A percentile compares a stretch with the other conserved stretches of the same genome.
These are phyloP conservation scores for Smittia aterrima DNA, from an alignment of 2,888 invertebrate genomes.

Conservation along the genomic window DNA sequence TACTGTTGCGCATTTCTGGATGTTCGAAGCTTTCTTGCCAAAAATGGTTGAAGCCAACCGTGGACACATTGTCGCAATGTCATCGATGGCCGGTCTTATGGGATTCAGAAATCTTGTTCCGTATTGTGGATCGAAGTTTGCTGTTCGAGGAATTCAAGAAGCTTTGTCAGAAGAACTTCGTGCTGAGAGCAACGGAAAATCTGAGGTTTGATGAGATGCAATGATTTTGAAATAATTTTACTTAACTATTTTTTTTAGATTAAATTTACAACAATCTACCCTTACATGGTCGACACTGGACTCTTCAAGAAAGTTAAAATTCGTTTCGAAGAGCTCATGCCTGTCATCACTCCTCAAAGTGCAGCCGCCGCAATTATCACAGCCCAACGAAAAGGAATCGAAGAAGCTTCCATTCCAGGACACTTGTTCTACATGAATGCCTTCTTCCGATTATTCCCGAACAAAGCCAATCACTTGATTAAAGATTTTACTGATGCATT, in stretches of 20 bases:
- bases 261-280: constrained; percentile 78
- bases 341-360: constrained; percentile 61
- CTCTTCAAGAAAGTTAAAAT: constrained; percentile 74
- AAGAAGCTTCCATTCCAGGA: constrained; percentile 64
- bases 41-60: constrained; percentile 71
- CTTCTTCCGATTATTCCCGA: constrained; percentile 42
- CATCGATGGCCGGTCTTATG: constrained; percentile 74
- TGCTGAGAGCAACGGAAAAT: constrained; percentile 8
- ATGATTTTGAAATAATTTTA: neutral
- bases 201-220: neutral
- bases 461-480: constrained; percentile 55
- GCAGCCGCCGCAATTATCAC: constrained; percentile 66
- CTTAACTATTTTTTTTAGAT: constrained; percentile 55
- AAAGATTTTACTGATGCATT: constrained; percentile 67
- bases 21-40: constrained; percentile 73
- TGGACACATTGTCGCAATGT: constrained; percentile 74
- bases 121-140: constrained; percentile 80
- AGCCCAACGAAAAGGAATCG: constrained; percentile 64
- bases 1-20: constrained; percentile 75
- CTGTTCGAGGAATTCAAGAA: constrained; percentile 80
- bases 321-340: constrained; percentile 66
- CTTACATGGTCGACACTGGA: constrained; percentile 86
- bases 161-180: constrained; percentile 74
- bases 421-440: constrained; percentile 50
- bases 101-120: constrained; percentile 76